Evolutionary conservation across 2,797 vertebrate genomes (phyloP), one percentile per base, ranked within the genome.

Genomic region (Arvicola amphibius): DNA sequence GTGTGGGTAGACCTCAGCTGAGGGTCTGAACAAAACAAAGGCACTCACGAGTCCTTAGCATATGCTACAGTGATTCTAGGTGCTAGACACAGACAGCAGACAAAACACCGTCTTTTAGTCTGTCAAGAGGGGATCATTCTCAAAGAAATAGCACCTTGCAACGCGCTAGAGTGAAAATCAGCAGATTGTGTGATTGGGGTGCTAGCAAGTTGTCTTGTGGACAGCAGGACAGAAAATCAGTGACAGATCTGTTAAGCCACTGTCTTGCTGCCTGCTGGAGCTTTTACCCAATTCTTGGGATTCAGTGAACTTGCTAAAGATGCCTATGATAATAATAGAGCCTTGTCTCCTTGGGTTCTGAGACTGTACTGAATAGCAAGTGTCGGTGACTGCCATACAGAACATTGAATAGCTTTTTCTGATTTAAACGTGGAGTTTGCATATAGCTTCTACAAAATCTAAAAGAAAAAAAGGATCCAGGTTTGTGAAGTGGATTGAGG

Each of bases 241-340:
- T 43, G 29, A 76, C 34, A 8, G 37, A 32, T 83, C 48, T 69
- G 14, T 46, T 21, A 43, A 81, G 23, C 69, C 51, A 53, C 61
- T 81, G 51, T 40, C 67, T 67, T 91, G 21, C 51, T 5, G 16
- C 80, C 17, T 71, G 10, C 76, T 53, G 29, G 37, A 27, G 51
- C 90, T n/a, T 79, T 65, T 86, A 43, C 69, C 48, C 25, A 88
- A 25, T 32, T 93, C 23, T 94, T 91, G 77, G 81, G 43, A 78
- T 46, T 65, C 32, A 4, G 69, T 93, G 84, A 46, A 74, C 53
- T 95, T 56, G 48, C 63, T 88, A 3, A 63, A 63, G 37, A 76
- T 32, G 43, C 25, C 21, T 56, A 32, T 67, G n/a, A 80, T 76
- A 86, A 51, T 89, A 73, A 76, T 25, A 63, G 83, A n/a, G 19